Conservation (phyloP, 1,140 invertebrate genomes). For the Drosophila mauritiana region DNA sequence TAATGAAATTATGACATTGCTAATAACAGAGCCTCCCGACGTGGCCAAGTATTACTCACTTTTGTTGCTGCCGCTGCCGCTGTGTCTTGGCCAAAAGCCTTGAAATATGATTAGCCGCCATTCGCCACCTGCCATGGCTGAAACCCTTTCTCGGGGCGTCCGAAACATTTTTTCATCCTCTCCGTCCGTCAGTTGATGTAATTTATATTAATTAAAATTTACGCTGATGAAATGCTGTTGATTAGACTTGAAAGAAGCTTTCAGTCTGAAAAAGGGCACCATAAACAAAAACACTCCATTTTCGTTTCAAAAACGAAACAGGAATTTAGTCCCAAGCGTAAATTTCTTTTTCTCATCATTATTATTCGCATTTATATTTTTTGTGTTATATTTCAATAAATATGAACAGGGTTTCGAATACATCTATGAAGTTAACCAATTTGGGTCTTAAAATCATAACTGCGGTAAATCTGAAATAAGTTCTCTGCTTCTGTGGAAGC, state of each 20-base stretch:
- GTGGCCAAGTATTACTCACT: slow-evolving; percentile 48
- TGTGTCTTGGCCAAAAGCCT: slow-evolving; percentile 39
- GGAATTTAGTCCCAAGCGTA: background rate
- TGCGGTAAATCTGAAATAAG: slow-evolving; percentile 8
- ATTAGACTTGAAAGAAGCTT: slow-evolving; percentile 71
- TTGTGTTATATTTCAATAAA: too few relatives aligned
- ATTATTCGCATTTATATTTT: background rate
- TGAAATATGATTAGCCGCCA: slow-evolving; percentile 77
- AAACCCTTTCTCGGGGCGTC: slow-evolving; percentile 62
- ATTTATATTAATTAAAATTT: slow-evolving; percentile 82
- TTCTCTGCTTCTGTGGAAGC: slow-evolving; percentile 8
- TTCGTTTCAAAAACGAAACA: background rate
- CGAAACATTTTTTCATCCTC: slow-evolving; percentile 41
- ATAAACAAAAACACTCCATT: slow-evolving; percentile 1
- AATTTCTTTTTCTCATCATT: background rate
- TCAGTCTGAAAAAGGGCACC: slow-evolving; percentile 26
- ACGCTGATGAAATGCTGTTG: slow-evolving; percentile 77
- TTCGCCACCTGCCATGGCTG: slow-evolving; percentile 52
- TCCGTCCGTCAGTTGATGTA: slow-evolving; percentile 60
- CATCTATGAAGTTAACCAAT: background rate
- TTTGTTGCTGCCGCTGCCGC: slow-evolving; percentile 8
- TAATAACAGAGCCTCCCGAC: slow-evolving; percentile 68
- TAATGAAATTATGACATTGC: slow-evolving; percentile 83
- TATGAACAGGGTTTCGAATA: background rate
- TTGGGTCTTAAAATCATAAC: background rate